Evolutionary conservation across 2,888 invertebrate species (phyloP), one percentile per base, ranked within the genome.

Genomic region (Drosophila cognata): DNA sequence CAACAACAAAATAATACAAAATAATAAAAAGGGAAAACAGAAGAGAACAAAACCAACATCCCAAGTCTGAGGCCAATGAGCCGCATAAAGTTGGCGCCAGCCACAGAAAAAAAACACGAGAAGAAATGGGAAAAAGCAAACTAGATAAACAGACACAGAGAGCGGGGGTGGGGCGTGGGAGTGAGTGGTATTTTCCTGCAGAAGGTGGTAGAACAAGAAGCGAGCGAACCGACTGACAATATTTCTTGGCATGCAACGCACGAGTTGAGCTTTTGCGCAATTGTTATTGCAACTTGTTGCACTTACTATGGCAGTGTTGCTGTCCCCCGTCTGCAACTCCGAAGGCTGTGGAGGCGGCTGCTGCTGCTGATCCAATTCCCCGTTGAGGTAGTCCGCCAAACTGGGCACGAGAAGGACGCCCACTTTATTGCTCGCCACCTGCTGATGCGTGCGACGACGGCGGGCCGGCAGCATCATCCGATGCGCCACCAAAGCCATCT

Each of bases 401-500:
- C 84, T 80, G 59, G 92, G 91, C 66, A 90, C 90, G 29, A 84
- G 31, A 48, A 91, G 67, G 21, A 92, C 90, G 43, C 90, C 91
- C 8, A 91, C 91, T 74, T 91, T 91, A 46, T 91, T 91, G 41
- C 81, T 72, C 10, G 81, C 89, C 71, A 88, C 71, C 60, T 83
- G 81, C 74, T 88, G 82, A 60, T 84, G 87, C 3, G 79, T 78
- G 58, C 79, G 83, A 8, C 84, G 84, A 41, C 73, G 71, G 51
- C 87, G 87, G 53, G 74, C 29, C 29, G 90, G 85, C 81, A 91
- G 74, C 85, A 92, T 91, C 92, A 92, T 91, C 11, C 92, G 91
- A 75, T 92, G 92, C 51, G 92, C 91, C 66, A 92, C 84, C 55
- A 92, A 71, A 71, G 92, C 88, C 92, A 92, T 92, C 53, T 61